Conservation (phyloP, 2,888 invertebrate genomes). For the Idaea biselata region DNA sequence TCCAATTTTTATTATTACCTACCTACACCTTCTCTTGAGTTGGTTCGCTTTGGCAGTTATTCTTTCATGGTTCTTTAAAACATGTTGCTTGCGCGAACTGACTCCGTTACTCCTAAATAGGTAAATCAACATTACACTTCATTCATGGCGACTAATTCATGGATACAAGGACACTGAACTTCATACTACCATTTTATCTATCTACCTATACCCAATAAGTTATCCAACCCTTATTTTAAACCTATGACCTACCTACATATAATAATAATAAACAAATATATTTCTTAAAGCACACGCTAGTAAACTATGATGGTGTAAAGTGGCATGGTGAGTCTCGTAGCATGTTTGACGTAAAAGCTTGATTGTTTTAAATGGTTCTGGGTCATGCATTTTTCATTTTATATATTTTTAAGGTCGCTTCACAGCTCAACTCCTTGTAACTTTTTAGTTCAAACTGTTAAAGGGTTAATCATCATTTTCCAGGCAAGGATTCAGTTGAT, state of each 20-base stretch:
- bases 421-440: constrained; percentile 1
- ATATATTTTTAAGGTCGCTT: background rate
- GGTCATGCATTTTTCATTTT: constrained; percentile 17
- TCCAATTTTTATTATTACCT: constrained; percentile 63
- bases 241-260: background rate
- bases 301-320: constrained; percentile 5
- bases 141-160: background rate
- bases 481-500: constrained; percentile 82
- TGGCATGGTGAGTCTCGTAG: constrained; percentile 22
- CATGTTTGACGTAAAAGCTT: constrained; percentile 25
- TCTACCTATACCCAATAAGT: background rate
- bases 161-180: background rate
- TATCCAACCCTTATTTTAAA: background rate
- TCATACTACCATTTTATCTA: background rate
- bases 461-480: constrained; percentile 32
- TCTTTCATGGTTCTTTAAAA: background rate
- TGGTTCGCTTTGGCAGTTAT: constrained; percentile 8
- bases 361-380: constrained; percentile 25
- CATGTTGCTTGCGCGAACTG: background rate
- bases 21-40: constrained; percentile 20
- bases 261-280: background rate
- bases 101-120: background rate
- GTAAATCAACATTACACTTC: background rate
- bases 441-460: constrained; percentile 6
- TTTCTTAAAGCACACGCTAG: background rate